A percentile compares a stretch with the other conserved stretches of the same genome.
phyloP scores from a whole-genome alignment of 1,140 invertebrate genomes.

The Diuraphis noxia region DNA sequence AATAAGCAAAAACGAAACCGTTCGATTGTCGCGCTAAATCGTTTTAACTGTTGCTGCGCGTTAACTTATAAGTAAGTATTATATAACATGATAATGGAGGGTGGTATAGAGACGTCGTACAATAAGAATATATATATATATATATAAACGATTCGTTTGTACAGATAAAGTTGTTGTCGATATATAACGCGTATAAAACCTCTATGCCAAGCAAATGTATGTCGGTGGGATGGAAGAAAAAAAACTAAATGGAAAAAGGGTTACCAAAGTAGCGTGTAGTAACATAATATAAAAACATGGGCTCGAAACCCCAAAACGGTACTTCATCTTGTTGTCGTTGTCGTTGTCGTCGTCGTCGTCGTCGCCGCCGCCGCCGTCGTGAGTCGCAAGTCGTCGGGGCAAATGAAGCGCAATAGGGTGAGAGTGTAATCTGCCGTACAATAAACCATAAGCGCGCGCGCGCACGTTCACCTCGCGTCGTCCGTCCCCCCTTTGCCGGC shows the following conservation, averaged over 20 bases:
- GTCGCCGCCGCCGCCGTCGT: not conserved
- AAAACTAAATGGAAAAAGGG: conserved; percentile 4
- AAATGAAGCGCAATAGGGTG: conserved; percentile 33
- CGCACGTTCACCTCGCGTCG: not conserved
- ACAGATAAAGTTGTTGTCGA: not conserved
- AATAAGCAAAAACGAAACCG: not conserved
- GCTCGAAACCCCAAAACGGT: conserved; percentile 17
- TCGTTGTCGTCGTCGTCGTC: not conserved
- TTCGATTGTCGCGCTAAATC: not conserved
- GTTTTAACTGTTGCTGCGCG: conserved; percentile 2
- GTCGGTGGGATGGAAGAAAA: not conserved
- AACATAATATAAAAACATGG: conserved; percentile 18
- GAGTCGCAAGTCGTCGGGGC: not conserved
- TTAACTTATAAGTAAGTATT: not conserved
- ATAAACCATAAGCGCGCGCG: not conserved
- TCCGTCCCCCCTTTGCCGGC: not conserved
- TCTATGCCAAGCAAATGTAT: not conserved
- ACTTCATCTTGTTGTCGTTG: conserved; percentile 5
- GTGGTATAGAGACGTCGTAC: not conserved
- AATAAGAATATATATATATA: not conserved
- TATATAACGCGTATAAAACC: not conserved
- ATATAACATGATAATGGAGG: not conserved
- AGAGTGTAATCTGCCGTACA: conserved; percentile 25
- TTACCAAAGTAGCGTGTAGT: not conserved
- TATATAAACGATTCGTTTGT: not conserved